Evolutionary conservation across 1,140 invertebrate species (phyloP), one percentile per base, ranked within the genome.

Genomic region (Aphidius gifuensis): DNA sequence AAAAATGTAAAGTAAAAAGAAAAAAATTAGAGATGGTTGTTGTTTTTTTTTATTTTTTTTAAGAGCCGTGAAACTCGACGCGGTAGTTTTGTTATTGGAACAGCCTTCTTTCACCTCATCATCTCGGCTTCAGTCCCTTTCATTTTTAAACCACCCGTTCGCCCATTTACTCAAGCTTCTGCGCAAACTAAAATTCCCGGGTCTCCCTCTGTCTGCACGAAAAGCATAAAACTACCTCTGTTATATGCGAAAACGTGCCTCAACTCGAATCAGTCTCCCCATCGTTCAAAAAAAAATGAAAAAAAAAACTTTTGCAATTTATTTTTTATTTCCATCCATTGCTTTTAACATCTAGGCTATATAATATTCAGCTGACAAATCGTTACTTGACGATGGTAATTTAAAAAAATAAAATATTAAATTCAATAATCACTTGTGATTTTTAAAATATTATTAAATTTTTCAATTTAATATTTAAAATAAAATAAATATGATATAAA

Each of bases 191-290:
- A 50, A 48, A 64, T 39, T 55, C 57, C 50, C 51, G 45, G 23
- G 47, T 47, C 46, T 60, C 49, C 58, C 47, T 58, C 49, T 48
- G 62, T 62, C 64, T 74, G 71, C 71, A 70, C 70, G 71, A 70
- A 72, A 79, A 74, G 73, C 79, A 79, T 75, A 68, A 80, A 81
- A 81, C 80, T 81, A 77, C 77, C 79, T 80, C 80, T 78, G 78
- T 80, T 80, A 80, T 73, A 75, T 70, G 74, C 39, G 40, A 79
- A 80, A 79, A 71, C 69, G 71, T 68, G 68, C 68, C 72, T 68
- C 74, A 67, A 70, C 70, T 16, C 48, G 43, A 60, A 42, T 53
- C 58, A 42, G 53, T 32, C 23, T 32, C 23, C 23, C 4, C 23
- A 32, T 32, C 4, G 4, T 32, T 32, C 23, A 32, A 32, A 32